Evolutionary conservation across 2,888 invertebrate genomes (phyloP).

Genomic region (Aphodius sticticus): DNA sequence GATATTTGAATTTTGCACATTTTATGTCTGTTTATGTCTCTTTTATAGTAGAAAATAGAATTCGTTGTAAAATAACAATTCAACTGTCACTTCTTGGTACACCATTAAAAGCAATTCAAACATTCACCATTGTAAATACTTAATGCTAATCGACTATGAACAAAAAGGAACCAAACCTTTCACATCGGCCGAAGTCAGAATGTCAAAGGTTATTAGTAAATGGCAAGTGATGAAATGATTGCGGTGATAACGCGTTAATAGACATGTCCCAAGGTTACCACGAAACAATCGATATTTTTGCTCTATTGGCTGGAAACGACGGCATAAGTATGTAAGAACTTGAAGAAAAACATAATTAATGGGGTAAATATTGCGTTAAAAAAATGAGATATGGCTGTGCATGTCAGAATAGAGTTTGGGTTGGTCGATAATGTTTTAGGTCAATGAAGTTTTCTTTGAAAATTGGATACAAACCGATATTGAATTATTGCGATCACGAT

Average conservation of each 20-base stretch:
- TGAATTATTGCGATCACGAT: too few species aligned
- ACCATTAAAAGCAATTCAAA: too few species aligned
- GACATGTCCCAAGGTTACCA: neutral
- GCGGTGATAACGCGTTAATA: neutral
- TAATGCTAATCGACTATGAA: neutral
- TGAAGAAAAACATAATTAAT: neutral
- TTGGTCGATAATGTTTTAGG: neutral
- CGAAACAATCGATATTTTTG: neutral
- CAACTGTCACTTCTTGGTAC: too few species aligned
- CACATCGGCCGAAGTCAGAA: neutral
- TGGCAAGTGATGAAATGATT: neutral
- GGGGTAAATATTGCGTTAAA: neutral
- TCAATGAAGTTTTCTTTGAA: neutral
- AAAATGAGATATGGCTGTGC: neutral
- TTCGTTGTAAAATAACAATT: too few species aligned
- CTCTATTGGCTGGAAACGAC: too few species aligned
- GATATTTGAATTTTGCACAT: too few species aligned
- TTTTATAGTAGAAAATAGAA: too few species aligned
- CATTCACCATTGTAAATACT: neutral
- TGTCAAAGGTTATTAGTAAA: neutral
- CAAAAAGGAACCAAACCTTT: neutral
- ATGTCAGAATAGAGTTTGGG: neutral
- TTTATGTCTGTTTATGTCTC: too few species aligned
- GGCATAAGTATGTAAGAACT: neutral
- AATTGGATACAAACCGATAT: neutral